These are phyloP conservation scores for Athene cunicularia DNA, from an alignment of 2,113 vertebrate genomes.

Conservation along the genomic window DNA sequence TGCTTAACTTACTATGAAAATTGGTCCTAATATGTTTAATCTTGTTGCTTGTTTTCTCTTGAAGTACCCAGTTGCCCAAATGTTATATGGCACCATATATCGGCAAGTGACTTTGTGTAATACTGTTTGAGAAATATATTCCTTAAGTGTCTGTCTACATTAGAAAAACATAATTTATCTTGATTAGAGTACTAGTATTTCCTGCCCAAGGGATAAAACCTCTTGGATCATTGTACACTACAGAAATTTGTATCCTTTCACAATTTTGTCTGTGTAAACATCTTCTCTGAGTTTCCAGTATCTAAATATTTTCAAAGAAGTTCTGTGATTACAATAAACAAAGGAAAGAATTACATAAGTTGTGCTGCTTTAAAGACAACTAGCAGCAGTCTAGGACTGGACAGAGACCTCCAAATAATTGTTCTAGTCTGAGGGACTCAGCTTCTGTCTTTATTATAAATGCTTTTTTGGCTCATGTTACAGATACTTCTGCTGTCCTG, in stretches of 20 bases:
- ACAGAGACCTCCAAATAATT: not conserved
- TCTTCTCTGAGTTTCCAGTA: not conserved
- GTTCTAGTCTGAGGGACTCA: not conserved
- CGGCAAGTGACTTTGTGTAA: not conserved
- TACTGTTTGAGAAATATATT: not conserved
- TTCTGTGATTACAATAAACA: not conserved
- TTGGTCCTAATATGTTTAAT: not conserved
- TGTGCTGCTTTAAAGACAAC: not conserved
- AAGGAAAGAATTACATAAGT: not conserved
- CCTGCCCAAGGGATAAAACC: not conserved
- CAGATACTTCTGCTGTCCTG: not conserved
- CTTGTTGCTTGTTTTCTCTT: not conserved
- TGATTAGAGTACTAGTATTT: not conserved
- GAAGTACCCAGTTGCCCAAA: not conserved
- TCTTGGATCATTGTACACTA: not conserved
- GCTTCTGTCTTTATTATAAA: not conserved
- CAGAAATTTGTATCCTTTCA: not conserved
- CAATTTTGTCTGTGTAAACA: conserved; percentile 3
- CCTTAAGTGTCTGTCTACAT: not conserved
- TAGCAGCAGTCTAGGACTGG: not conserved
- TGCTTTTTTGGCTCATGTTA: not conserved
- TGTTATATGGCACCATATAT: not conserved
- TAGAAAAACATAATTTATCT: not conserved
- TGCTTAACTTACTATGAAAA: not conserved
- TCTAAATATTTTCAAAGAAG: conserved; percentile 1